These are phyloP conservation scores for Grapholita molesta DNA, from an alignment of 1,140 invertebrate genomes.

Conservation along the genomic window DNA sequence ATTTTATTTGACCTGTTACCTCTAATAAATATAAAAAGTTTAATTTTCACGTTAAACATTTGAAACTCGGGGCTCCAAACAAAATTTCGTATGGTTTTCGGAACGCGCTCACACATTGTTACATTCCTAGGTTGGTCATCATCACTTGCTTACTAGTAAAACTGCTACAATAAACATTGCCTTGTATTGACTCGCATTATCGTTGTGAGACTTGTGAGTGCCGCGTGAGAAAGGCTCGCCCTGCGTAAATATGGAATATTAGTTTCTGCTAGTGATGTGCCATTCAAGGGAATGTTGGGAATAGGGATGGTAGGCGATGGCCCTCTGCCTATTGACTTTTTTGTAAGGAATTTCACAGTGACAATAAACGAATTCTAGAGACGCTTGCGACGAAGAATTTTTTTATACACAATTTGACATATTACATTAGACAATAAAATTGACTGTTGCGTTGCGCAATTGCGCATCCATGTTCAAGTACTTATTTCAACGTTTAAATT, in stretches of 20 bases:
- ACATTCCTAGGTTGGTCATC: slow-evolving; percentile 21
- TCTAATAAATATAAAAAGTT: no score
- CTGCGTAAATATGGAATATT: slow-evolving; percentile 57
- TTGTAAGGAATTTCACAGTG: no score
- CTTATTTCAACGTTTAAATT: no score
- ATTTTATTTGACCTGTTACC: no score
- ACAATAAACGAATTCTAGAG: no score
- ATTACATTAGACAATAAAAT: no score
- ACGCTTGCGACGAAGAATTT: no score
- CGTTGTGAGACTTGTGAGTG: slow-evolving; percentile 26
- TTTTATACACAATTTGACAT: no score
- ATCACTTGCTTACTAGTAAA: slow-evolving; percentile 34
- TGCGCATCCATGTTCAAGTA: no score
- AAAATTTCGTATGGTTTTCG: neutral
- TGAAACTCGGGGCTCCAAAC: neutral
- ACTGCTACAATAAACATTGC: slow-evolving; percentile 63
- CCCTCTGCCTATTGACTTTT: no score
- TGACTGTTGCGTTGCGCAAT: no score
- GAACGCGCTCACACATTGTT: slow-evolving; percentile 19
- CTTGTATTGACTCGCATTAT: slow-evolving; percentile 59
- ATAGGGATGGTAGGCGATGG: neutral
- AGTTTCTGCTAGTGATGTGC: neutral
- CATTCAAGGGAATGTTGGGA: neutral
- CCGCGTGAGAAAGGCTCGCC: slow-evolving; percentile 58
- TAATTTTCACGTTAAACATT: no score